Percentiles rank a stretch among this genome's conserved stretches.
These are phyloP conservation scores for Hypena proboscidalis DNA, from an alignment of 2,888 invertebrate genomes.

Conservation along the genomic window DNA sequence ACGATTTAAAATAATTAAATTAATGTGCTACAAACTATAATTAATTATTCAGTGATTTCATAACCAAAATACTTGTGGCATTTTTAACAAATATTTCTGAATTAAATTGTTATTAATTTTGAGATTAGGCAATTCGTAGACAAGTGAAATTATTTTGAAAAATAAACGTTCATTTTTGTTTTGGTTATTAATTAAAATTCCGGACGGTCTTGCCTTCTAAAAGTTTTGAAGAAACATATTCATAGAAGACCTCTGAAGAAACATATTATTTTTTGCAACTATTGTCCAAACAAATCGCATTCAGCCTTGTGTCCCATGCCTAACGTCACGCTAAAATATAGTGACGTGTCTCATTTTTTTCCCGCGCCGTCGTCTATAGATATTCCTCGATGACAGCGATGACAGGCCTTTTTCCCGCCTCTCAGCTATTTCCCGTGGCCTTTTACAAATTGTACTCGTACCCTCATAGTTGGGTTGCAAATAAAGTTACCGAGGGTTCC, in stretches of 20 bases:
- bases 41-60: no score
- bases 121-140: no score
- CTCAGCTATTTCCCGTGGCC: slow-evolving; percentile 72
- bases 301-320: slow-evolving; percentile 38
- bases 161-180: no score
- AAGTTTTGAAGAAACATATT: no score
- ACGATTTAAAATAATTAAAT: background rate
- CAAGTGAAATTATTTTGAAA: no score
- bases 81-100: no score
- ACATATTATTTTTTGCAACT: background rate
- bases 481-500: slow-evolving; percentile 73
- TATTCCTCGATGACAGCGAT: slow-evolving; percentile 75
- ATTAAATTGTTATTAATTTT: no score
- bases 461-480: slow-evolving; percentile 71
- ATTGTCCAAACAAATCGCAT: slow-evolving; percentile 8
- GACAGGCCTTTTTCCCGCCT: slow-evolving; percentile 81
- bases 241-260: no score
- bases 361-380: slow-evolving; percentile 64
- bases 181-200: background rate
- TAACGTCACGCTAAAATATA: slow-evolving; percentile 69
- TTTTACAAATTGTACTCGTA: slow-evolving; percentile 76
- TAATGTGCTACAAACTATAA: no score
- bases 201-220: background rate
- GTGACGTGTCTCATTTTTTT: slow-evolving; percentile 73
- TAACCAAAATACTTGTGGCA: no score